These are phyloP conservation scores for Bombyx huttoni DNA, from an alignment of 2,888 invertebrate genomes.

Conservation along the genomic window DNA sequence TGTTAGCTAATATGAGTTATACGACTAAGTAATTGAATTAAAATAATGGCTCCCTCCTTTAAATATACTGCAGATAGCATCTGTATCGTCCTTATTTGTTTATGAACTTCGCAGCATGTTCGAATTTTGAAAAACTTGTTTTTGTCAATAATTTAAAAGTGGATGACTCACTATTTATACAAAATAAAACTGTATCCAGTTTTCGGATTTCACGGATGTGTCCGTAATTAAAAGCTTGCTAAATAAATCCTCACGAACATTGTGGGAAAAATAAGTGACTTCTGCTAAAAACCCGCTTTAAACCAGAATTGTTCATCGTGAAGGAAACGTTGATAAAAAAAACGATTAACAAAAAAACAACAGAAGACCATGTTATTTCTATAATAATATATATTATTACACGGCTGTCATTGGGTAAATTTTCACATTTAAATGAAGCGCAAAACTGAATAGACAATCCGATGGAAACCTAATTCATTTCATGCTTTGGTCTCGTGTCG, in stretches of 20 bases:
- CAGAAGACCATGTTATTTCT: too few species aligned
- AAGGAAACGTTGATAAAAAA: background rate
- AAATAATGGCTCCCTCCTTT: too few species aligned
- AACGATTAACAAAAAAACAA: background rate
- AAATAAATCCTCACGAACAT: slow-evolving; percentile 18
- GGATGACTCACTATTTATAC: background rate
- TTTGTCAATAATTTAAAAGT: background rate
- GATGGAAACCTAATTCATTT: slow-evolving; percentile 43
- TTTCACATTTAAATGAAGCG: slow-evolving; percentile 17
- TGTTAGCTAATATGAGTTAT: too few species aligned
- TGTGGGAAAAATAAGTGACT: slow-evolving; percentile 18
- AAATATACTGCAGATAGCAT: too few species aligned
- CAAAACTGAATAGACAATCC: slow-evolving; percentile 31
- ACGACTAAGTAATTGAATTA: too few species aligned
- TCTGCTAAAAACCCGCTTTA: background rate
- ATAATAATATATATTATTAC: slow-evolving; percentile 12
- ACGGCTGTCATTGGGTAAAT: slow-evolving; percentile 14
- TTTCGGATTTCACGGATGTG: slow-evolving; percentile 12
- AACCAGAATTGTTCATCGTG: slow-evolving; percentile 9
- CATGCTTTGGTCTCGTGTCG: slow-evolving; percentile 41
- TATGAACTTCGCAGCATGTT: too few species aligned
- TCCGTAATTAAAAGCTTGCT: slow-evolving; percentile 22
- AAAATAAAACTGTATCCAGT: background rate
- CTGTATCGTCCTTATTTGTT: too few species aligned
- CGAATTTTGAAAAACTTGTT: background rate